Evolutionary conservation across 2,888 invertebrate genomes (phyloP), one percentile per base, ranked within the genome.

Genomic region (Neelides folsomi): DNA sequence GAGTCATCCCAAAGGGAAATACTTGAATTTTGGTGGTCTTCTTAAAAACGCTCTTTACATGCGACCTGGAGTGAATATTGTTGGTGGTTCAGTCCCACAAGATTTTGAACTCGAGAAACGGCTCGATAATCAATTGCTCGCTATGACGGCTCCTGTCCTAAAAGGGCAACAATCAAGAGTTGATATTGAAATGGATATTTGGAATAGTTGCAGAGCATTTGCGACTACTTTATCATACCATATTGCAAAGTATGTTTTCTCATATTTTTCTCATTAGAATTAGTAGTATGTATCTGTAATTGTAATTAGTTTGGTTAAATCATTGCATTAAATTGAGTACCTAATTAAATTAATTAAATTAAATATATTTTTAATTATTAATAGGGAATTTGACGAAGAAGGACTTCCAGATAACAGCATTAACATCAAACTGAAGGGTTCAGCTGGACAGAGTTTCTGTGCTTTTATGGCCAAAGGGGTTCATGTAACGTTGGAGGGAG

Each of bases 361-460:
- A n/a, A n/a, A n/a, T n/a, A n/a, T n/a, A n/a, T n/a, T n/a, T n/a
- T n/a, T n/a, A 20, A 46, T 48, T 57, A 37, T 63, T 66, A 59
- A 12, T 66, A 90, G 89, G 73, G 86, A 85, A 75, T 87, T 81
- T 70, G 82, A 86, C 12, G 92, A 93, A 66, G 76, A 76, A 35
- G 94, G 95, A 7, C 75, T 95, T 10, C 90, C 93, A 0, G 80
- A 80, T 16, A 80, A 78, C 60, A 80, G 79, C 54, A 83, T 95
- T 58, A 80, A 85, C 66, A 85, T 98, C 51, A 77, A 77, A 38
- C 74, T 97, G 60, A 81, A 74, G 43, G 98, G 98, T 13, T 92
- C 94, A 2, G 98, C 95, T 9, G 98, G 98, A 10, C 98, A 98
- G 76, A 97, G 95, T 69, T 98, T 98, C 76, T 90, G 97, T 70